Evolutionary conservation across 2,113 vertebrate species (phyloP), one percentile per base, ranked within the genome.

Genomic region (Sylvilagus bachmani): DNA sequence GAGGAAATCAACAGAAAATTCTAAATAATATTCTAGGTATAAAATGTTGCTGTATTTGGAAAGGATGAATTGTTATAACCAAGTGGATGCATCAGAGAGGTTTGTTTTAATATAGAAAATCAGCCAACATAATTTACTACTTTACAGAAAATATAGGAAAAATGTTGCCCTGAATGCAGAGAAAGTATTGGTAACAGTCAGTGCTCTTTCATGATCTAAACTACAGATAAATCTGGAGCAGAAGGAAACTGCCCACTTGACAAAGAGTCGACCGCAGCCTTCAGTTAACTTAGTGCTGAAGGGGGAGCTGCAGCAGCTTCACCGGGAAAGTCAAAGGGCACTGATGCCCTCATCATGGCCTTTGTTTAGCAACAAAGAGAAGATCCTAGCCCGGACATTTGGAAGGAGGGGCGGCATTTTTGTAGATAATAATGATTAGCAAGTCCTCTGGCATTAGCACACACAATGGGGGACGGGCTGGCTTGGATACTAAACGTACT

Each of bases 61-160:
- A 86, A 81, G 58, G 44, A 27, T 90, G 36, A 89, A 38, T 78
- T 64, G 38, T 6, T 22, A 17, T 86, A 74, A 61, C 10, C 22
- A 86, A 86, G 38, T 53, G 73, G 9, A 21, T 89, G 89, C 91
- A 49, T 80, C 36, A 67, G 38, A 51, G 22, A 85, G 74, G 11
- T 89, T 88, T 80, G 53, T 31, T 89, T 33, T 36, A 69, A 4
- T 55, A 85, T 44, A 75, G 31, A 92, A 94, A 92, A 62, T 3
- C 29, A 58, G 73, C 3, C 10, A 61, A 29, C 62, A 4, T 64
- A 67, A 79, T 73, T 90, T 82, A 49, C 10, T 6, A 62, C 92
- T 96, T 89, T 86, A 70, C 29, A 75, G 80, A 81, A 94, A 86
- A 55, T 88, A 21, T 62, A 61, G 14, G 51, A n/a, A 79, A 55